Conservation (phyloP, 2,113 vertebrate species). For the Scortum barcoo region DNA sequence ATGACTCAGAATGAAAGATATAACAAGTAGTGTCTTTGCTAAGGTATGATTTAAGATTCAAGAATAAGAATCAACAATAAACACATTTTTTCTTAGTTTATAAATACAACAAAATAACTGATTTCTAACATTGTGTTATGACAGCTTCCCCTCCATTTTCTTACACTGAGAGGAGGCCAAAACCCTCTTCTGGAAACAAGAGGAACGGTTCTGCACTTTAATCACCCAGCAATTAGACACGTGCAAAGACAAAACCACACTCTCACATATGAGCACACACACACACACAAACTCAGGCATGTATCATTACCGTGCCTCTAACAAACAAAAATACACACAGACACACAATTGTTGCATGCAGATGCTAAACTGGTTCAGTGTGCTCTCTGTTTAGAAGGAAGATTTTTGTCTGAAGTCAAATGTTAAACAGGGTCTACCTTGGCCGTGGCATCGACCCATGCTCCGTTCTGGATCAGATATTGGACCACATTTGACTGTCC, state of each 20-base stretch:
- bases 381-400: background rate
- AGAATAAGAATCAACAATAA: background rate
- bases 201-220: background rate
- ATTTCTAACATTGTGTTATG: background rate
- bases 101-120: background rate
- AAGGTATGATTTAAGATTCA: background rate
- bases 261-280: background rate
- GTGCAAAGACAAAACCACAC: slow-evolving; percentile 7
- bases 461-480: slow-evolving; percentile 94
- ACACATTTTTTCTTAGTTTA: background rate
- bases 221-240: slow-evolving; percentile 5
- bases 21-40: background rate
- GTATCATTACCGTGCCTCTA: background rate
- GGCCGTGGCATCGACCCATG: slow-evolving; percentile 93
- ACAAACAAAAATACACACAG: background rate
- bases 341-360: background rate
- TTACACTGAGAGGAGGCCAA: background rate
- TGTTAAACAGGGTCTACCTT: slow-evolving; percentile 86
- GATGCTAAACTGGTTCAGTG: background rate
- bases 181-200: slow-evolving; percentile 1
- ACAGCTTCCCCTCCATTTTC: background rate
- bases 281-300: background rate
- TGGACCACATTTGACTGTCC: slow-evolving; percentile 94
- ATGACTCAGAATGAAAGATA: background rate
- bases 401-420: background rate